A percentile compares a stretch with the other conserved stretches of the same genome.
Conservation (phyloP, 2,113 vertebrate genomes). For the Psophia crepitans region DNA sequence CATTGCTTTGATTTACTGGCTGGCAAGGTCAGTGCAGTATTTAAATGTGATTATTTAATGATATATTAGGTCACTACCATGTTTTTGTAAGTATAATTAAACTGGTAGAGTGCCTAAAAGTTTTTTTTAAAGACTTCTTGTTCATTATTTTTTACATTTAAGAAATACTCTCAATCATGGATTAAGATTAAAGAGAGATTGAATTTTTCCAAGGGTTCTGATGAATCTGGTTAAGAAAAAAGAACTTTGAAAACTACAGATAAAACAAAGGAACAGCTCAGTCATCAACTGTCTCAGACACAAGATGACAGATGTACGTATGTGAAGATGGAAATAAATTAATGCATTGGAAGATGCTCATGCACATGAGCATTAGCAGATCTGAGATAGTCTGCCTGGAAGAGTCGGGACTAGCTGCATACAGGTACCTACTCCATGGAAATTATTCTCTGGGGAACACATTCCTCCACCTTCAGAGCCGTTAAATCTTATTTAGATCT, state of each 20-base stretch:
- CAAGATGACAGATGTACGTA: neutral
- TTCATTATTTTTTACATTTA: neutral
- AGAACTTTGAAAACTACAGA: neutral
- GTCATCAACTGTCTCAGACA: neutral
- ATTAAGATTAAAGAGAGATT: neutral
- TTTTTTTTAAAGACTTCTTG: neutral
- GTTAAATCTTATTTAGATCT: neutral
- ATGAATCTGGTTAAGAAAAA: neutral
- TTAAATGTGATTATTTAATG: constrained; percentile 32
- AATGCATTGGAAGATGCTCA: neutral
- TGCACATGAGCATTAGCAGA: neutral
- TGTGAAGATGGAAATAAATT: neutral
- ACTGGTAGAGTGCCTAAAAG: neutral
- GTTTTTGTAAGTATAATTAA: neutral
- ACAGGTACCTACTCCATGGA: neutral
- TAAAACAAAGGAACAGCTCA: neutral
- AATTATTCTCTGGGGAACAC: neutral
- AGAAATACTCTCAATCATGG: neutral
- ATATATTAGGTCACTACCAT: neutral
- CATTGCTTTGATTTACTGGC: neutral
- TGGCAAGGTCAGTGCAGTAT: neutral
- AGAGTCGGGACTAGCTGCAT: neutral
- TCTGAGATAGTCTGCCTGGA: neutral
- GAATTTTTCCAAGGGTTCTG: neutral
- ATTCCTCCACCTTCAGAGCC: neutral